phyloP scores from a whole-genome alignment of 1,140 invertebrate species.

The Saccostrea cuccullata region DNA sequence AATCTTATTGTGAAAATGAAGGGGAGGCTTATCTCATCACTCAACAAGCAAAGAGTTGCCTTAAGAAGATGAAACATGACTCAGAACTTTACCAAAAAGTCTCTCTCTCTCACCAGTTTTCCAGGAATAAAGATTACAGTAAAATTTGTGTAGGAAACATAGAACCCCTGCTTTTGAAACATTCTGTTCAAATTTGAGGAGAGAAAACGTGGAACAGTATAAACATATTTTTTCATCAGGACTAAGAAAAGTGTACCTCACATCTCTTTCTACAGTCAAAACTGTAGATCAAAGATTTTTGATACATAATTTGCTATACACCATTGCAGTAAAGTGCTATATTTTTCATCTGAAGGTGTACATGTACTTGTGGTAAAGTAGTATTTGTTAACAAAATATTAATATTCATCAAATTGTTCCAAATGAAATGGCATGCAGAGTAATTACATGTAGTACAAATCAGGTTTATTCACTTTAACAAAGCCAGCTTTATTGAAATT shows the following conservation, averaged over 20 bases:
- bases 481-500: too few species aligned
- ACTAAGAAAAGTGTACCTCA: neutral
- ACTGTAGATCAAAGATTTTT: neutral
- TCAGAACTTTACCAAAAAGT: neutral
- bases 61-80: neutral
- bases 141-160: neutral
- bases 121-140: neutral
- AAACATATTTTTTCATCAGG: neutral
- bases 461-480: neutral
- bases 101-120: neutral
- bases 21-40: neutral
- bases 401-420: neutral
- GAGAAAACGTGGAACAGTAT: neutral
- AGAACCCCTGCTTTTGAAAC: neutral
- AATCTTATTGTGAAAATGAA: neutral
- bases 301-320: neutral
- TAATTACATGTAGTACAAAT: neutral
- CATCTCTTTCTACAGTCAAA: neutral
- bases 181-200: neutral
- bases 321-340: neutral
- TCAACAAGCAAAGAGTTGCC: neutral
- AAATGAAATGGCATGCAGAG: neutral
- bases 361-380: neutral
- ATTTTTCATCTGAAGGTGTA: neutral
- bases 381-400: constrained; percentile 11